Evolutionary conservation across 2,797 vertebrate genomes (phyloP).

Genomic region (Erethizon dorsatum): DNA sequence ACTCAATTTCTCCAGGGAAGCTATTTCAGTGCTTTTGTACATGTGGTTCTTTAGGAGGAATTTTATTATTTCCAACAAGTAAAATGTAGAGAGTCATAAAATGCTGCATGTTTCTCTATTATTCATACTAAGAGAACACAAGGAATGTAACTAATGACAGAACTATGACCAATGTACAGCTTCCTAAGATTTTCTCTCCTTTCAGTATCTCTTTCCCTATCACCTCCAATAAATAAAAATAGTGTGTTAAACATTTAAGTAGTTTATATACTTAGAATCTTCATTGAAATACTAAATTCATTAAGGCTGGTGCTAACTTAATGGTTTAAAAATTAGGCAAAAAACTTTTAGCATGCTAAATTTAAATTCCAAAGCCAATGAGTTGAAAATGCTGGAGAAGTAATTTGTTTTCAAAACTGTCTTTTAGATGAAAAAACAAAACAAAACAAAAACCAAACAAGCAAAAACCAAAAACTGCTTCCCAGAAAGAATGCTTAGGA

Average conservation of each 20-base stretch:
- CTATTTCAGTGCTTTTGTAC: neutral
- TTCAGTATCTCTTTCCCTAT: neutral
- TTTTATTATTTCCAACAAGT: slow-evolving; percentile 59
- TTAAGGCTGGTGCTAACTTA: slow-evolving; percentile 15
- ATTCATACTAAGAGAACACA: neutral
- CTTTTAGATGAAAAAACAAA: neutral
- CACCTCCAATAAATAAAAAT: neutral
- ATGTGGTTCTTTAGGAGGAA: neutral
- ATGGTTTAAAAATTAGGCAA: slow-evolving; percentile 24
- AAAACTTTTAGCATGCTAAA: slow-evolving; percentile 10
- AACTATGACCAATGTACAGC: neutral
- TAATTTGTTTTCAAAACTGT: slow-evolving; percentile 36
- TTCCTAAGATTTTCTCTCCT: neutral
- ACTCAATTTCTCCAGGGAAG: neutral
- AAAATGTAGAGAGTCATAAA: slow-evolving; percentile 18
- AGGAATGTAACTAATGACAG: neutral
- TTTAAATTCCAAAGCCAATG: neutral
- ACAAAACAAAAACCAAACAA: neutral
- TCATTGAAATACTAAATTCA: neutral
- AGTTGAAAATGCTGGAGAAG: neutral
- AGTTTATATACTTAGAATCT: slow-evolving; percentile 9
- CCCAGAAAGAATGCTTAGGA: slow-evolving; percentile 34
- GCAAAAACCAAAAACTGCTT: neutral
- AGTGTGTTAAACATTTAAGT: neutral
- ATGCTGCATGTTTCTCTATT: neutral